Conservation (phyloP, 2,113 vertebrate genomes). For the Motacilla tschutschensis region DNA sequence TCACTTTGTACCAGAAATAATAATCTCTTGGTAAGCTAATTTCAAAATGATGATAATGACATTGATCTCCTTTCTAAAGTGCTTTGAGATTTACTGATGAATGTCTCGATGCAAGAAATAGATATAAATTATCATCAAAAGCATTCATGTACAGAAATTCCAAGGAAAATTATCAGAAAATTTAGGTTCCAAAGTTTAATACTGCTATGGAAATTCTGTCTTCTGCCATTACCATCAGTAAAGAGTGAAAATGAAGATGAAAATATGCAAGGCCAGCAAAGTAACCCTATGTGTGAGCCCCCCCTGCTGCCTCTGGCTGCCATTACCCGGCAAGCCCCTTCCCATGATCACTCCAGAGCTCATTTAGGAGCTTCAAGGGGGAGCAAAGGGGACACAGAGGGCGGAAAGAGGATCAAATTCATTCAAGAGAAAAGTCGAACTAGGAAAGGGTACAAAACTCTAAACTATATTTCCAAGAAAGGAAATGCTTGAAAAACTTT, state of each 20-base stretch:
- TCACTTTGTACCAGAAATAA: conserved; percentile 49
- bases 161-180: conserved; percentile 38
- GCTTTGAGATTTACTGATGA: conserved; percentile 57
- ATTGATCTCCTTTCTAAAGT: conserved; percentile 56
- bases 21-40: conserved; percentile 62
- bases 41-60: conserved; percentile 60
- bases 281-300: conserved; percentile 54
- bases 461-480: neutral
- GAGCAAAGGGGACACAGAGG: neutral
- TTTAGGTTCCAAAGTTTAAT: conserved; percentile 18
- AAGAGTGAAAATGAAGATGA: neutral
- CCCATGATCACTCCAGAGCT: neutral
- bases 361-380: neutral
- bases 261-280: neutral
- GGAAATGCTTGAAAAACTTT: neutral
- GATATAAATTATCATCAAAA: conserved; percentile 59
- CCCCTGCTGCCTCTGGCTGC: conserved; percentile 47
- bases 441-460: neutral
- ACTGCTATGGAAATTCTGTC: conserved; percentile 1
- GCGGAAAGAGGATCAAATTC: neutral
- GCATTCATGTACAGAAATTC: conserved; percentile 45
- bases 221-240: conserved; percentile 8
- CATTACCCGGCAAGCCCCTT: neutral
- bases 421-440: neutral
- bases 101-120: conserved; percentile 41